phyloP scores from a whole-genome alignment of 2,113 vertebrate genomes.

The Gadus chalcogrammus region DNA sequence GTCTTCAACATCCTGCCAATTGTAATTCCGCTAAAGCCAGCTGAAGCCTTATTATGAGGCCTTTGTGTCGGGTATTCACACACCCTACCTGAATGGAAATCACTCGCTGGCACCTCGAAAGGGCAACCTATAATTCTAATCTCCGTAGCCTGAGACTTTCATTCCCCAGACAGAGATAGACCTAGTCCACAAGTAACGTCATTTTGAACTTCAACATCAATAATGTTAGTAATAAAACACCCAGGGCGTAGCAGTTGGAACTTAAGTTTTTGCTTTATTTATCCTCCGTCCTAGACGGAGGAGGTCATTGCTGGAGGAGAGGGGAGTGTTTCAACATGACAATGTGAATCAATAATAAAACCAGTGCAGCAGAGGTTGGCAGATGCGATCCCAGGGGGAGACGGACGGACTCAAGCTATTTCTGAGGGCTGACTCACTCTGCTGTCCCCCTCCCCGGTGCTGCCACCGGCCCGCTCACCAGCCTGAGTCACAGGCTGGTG shows the following conservation, averaged over 20 bases:
- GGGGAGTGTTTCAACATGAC: conserved; percentile 6
- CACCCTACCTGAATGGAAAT: conserved; percentile 31
- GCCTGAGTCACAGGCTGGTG: too few relatives aligned
- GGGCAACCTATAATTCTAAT: conserved; percentile 13
- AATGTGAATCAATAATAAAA: conserved; percentile 25
- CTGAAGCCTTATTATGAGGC: conserved; percentile 39
- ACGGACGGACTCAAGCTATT: conserved; percentile 6
- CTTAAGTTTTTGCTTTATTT: neutral
- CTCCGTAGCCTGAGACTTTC: conserved; percentile 4
- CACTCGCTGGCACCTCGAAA: conserved; percentile 13
- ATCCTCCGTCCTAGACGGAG: neutral
- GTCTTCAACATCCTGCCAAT: conserved; percentile 22
- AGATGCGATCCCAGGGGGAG: neutral
- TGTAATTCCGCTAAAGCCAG: conserved; percentile 42
- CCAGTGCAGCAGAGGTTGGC: neutral
- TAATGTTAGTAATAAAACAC: conserved; percentile 5
- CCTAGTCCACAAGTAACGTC: neutral
- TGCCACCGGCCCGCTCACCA: too few relatives aligned
- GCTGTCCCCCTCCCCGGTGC: neutral
- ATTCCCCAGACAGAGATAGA: neutral
- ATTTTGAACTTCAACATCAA: conserved; percentile 2
- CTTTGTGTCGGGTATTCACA: conserved; percentile 33
- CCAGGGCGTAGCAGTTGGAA: neutral
- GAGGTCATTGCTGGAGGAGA: conserved; percentile 1
- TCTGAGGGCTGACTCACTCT: conserved; percentile 23